Evolutionary conservation across 2,797 vertebrate species (phyloP).

Genomic region (Orestias chungarensis): DNA sequence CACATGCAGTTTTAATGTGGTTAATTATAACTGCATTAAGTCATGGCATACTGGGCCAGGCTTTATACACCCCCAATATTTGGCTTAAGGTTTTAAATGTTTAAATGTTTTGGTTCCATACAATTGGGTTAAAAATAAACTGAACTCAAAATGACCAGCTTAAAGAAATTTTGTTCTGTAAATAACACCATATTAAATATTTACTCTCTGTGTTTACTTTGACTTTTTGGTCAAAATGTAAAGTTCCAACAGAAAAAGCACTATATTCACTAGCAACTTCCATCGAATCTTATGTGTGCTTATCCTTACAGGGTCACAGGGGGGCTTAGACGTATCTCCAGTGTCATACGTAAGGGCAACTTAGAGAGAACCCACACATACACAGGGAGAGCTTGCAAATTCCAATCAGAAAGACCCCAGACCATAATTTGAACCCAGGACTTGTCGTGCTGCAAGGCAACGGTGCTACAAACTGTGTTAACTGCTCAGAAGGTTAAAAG

Average conservation of each 20-base stretch:
- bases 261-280: no score
- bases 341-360: no score
- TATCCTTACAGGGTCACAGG: no score
- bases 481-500: background rate
- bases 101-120: background rate
- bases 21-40: background rate
- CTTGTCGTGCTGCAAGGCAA: background rate
- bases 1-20: background rate
- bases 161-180: no score
- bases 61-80: background rate
- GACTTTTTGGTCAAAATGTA: no score
- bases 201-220: no score
- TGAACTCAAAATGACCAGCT: background rate
- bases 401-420: background rate
- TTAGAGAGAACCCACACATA: background rate
- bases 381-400: background rate
- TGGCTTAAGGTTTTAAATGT: background rate
- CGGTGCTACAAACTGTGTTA: background rate
- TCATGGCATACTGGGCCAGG: background rate
- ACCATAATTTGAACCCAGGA: background rate
- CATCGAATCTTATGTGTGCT: no score
- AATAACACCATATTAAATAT: no score
- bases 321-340: no score
- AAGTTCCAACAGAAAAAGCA: no score
- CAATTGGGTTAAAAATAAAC: background rate